Evolutionary conservation across 2,113 vertebrate species (phyloP), one percentile per base, ranked within the genome.

Genomic region (Periophthalmodon schlosseri): DNA sequence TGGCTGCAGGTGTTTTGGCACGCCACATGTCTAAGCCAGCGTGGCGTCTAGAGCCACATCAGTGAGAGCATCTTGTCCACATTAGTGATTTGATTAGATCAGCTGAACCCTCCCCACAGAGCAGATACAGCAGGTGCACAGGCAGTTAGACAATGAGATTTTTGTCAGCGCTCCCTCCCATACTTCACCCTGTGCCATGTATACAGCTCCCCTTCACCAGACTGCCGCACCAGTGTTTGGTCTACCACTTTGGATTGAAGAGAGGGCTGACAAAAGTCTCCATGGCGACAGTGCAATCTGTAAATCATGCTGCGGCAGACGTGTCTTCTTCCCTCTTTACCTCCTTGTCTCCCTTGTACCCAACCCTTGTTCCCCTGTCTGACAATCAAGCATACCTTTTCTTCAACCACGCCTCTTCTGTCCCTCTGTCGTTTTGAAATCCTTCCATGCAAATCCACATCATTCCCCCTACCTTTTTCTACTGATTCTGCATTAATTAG

Each of bases 221-320:
- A 86, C 73, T 79, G 85, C 78, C 68, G 73, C 78, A 83, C 77
- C 69, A 52, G 75, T 75, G 77, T 87, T 89, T 89, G 84, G 87
- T 89, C 87, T 65, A 78, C 75, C 75, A 84, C 83, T 91, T 83
- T 86, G 85, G 88, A 89, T 83, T 49, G 86, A 88, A 90, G 80
- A 85, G 79, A 84, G 84, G 84, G 86, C 84, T 92, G 92, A 94
- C 91, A 94, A 93, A 94, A 93, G 91, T 92, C 90, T 92, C 91
- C 91, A 93, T 92, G 91, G 91, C 75, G 91, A 93, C 90, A 85
- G 89, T 84, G 87, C 84, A 87, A 92, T 91, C 89, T 86, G 83
- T 88, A 91, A 90, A 92, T 91, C 93, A 94, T 93, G 91, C 92
- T 88, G 91, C 86, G 80, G 85, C 85, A 91, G 85, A 91, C 81